Evolutionary conservation across 2,113 vertebrate genomes (phyloP).

Genomic region (Brachypodius melanocephalos): DNA sequence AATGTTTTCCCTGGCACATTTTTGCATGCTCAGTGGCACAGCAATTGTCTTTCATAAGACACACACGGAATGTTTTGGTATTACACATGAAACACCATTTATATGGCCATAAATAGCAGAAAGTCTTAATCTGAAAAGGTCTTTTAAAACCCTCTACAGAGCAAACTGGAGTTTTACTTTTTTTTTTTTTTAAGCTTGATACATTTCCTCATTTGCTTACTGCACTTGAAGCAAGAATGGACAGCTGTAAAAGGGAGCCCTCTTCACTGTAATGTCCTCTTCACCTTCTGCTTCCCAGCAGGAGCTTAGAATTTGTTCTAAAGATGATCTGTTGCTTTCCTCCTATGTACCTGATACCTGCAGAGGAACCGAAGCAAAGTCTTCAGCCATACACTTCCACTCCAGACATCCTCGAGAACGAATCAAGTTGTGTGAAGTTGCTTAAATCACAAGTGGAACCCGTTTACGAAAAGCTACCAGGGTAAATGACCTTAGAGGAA

Average conservation of each 20-base stretch:
- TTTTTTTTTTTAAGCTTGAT: neutral
- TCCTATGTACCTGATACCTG: neutral
- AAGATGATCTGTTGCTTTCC: neutral
- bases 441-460: neutral
- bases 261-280: rapidly evolving
- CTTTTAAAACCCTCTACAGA: neutral
- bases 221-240: neutral
- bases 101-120: neutral
- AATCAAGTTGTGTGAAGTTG: neutral
- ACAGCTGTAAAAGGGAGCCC: neutral
- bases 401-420: rapidly evolving
- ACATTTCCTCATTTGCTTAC: neutral
- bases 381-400: neutral
- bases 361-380: neutral
- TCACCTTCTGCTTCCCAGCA: neutral
- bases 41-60: neutral
- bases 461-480: neutral
- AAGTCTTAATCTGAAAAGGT: neutral
- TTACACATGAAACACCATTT: neutral
- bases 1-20: neutral
- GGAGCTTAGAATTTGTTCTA: neutral
- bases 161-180: neutral
- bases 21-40: neutral
- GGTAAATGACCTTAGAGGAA: neutral
- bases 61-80: neutral